Evolutionary conservation across 2,888 invertebrate species (phyloP).

Genomic region (Habroteleia sp.): DNA sequence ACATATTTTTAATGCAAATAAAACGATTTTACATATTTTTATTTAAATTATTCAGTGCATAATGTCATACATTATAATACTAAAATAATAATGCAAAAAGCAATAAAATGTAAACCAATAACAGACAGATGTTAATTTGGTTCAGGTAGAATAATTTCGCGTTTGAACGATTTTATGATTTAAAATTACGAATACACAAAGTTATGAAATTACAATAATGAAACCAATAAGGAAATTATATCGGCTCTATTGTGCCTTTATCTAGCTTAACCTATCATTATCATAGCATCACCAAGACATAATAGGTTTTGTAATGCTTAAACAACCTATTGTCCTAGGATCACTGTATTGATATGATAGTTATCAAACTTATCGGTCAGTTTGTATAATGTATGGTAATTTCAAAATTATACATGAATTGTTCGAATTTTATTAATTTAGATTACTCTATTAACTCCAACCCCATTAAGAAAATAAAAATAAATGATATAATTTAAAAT

Average conservation of each 20-base stretch:
- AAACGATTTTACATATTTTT: no score
- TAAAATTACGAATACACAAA: not conserved
- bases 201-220: constrained; percentile 22
- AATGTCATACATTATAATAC: no score
- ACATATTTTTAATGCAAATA: no score
- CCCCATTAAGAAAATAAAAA: no score
- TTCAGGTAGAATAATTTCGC: no score
- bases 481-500: no score
- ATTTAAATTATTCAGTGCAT: no score
- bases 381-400: constrained; percentile 39
- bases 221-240: constrained; percentile 34
- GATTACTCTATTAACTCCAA: not conserved
- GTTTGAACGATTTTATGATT: no score
- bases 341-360: constrained; percentile 51
- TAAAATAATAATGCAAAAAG: no score
- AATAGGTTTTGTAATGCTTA: constrained; percentile 53
- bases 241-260: constrained; percentile 35
- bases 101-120: no score
- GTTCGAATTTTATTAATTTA: constrained; percentile 31
- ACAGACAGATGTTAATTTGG: no score
- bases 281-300: constrained; percentile 32
- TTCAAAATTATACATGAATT: constrained; percentile 21
- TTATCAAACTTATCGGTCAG: constrained; percentile 38
- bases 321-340: constrained; percentile 47
- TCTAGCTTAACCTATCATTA: constrained; percentile 42